A percentile compares a stretch with the other conserved stretches of the same genome.
Evolutionary conservation across 2,888 invertebrate genomes (phyloP).

Genomic region (Tricholauxania praeusta): DNA sequence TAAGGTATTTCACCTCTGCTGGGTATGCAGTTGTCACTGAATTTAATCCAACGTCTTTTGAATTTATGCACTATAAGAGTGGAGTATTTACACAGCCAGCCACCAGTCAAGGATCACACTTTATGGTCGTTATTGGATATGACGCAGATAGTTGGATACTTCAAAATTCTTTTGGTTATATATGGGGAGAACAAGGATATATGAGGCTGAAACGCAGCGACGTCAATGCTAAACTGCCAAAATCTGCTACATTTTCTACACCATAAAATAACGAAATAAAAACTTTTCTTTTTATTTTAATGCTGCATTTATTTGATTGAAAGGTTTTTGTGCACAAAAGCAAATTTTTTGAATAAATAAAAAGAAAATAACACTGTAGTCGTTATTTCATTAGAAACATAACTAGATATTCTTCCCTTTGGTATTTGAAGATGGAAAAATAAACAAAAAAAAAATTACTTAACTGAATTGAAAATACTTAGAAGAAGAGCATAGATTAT

Average conservation of each 20-base stretch:
- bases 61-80: constrained; percentile 63
- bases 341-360: no score
- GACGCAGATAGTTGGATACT: constrained; percentile 59
- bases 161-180: constrained; percentile 61
- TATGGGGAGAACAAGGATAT: constrained; percentile 63
- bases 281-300: no score
- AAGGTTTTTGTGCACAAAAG: no score
- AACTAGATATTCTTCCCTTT: no score
- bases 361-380: no score
- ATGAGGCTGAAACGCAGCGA: constrained; percentile 55
- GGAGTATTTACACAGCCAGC: constrained; percentile 58
- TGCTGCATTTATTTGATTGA: no score
- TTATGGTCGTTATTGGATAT: constrained; percentile 60
- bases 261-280: not conserved
- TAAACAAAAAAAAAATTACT: no score
- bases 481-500: no score
- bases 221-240: constrained; percentile 39
- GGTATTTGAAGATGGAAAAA: no score
- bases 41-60: constrained; percentile 60
- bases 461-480: no score
- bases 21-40: constrained; percentile 59
- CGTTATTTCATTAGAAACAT: no score
- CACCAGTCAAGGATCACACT: constrained; percentile 54
- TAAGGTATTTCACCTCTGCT: constrained; percentile 52
- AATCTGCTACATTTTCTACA: constrained; percentile 55